These are phyloP conservation scores for Numenius arquata DNA, from an alignment of 2,113 vertebrate genomes.

Conservation along the genomic window DNA sequence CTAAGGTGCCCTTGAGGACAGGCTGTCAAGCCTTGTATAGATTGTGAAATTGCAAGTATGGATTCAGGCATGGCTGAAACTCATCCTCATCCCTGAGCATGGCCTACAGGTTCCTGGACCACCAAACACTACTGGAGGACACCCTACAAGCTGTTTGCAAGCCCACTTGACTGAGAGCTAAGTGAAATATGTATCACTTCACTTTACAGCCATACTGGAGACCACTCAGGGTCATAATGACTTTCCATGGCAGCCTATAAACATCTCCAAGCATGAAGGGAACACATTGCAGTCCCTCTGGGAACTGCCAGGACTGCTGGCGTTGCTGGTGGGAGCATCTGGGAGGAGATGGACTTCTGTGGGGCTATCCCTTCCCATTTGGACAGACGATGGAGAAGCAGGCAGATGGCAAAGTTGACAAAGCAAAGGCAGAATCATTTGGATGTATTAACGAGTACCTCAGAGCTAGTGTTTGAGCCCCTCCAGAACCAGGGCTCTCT, in stretches of 20 bases:
- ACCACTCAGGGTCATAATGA: background rate
- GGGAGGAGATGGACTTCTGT: background rate
- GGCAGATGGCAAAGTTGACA: background rate
- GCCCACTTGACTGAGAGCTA: background rate
- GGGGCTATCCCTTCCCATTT: background rate
- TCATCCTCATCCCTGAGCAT: background rate
- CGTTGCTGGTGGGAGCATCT: background rate
- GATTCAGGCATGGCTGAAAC: background rate
- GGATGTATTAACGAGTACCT: background rate
- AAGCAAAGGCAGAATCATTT: background rate
- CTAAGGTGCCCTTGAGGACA: background rate
- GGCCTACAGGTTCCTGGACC: background rate
- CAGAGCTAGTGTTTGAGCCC: background rate
- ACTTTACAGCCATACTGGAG: background rate
- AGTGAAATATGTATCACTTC: background rate
- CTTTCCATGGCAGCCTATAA: background rate
- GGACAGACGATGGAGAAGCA: background rate
- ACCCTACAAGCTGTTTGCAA: background rate
- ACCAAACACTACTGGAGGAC: fast-evolving
- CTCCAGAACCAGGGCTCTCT: background rate
- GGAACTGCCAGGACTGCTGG: background rate
- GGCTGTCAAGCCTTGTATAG: fast-evolving
- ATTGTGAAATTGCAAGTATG: background rate
- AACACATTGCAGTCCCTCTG: background rate
- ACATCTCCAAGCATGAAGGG: background rate